These are phyloP conservation scores for Drosophila varians DNA, from an alignment of 1,140 invertebrate species.

Conservation along the genomic window DNA sequence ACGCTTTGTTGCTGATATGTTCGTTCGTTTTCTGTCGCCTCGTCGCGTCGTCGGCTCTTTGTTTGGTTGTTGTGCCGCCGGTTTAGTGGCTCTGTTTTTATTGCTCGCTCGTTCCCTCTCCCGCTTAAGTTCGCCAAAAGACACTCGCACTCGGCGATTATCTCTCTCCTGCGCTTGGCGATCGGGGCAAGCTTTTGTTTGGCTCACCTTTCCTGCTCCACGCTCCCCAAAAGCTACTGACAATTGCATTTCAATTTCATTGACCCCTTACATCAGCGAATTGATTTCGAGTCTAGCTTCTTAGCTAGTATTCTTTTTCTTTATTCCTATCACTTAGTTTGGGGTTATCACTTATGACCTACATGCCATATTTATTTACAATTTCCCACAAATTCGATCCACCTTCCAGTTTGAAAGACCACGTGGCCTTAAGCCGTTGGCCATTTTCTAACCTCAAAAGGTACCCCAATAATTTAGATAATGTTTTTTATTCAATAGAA, in stretches of 20 bases:
- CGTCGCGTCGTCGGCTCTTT: slow-evolving; percentile 39
- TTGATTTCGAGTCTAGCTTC: too few relatives aligned
- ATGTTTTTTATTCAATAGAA: too few relatives aligned
- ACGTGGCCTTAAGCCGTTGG: not conserved
- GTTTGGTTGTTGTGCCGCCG: slow-evolving; percentile 27
- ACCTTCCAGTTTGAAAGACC: not conserved
- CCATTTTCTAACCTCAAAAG: not conserved
- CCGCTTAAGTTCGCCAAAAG: not conserved
- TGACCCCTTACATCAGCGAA: slow-evolving; percentile 22
- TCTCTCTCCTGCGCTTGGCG: slow-evolving; percentile 34
- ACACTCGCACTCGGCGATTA: slow-evolving; percentile 3
- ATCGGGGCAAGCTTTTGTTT: slow-evolving; percentile 36
- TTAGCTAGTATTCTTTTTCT: too few relatives aligned
- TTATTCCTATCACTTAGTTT: not conserved
- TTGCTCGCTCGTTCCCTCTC: slow-evolving; percentile 5
- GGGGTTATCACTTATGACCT: slow-evolving; percentile 31
- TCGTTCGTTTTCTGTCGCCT: slow-evolving; percentile 34
- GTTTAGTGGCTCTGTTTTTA: slow-evolving; percentile 23
- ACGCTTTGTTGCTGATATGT: slow-evolving; percentile 13
- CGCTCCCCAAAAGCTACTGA: slow-evolving; percentile 24
- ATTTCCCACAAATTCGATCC: not conserved
- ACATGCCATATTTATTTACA: not conserved
- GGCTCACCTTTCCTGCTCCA: slow-evolving; percentile 2
- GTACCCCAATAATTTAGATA: too few relatives aligned
- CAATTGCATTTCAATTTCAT: slow-evolving; percentile 47